phyloP scores from a whole-genome alignment of 2,113 vertebrate genomes.

The Ophthalmolycus amberensis region DNA sequence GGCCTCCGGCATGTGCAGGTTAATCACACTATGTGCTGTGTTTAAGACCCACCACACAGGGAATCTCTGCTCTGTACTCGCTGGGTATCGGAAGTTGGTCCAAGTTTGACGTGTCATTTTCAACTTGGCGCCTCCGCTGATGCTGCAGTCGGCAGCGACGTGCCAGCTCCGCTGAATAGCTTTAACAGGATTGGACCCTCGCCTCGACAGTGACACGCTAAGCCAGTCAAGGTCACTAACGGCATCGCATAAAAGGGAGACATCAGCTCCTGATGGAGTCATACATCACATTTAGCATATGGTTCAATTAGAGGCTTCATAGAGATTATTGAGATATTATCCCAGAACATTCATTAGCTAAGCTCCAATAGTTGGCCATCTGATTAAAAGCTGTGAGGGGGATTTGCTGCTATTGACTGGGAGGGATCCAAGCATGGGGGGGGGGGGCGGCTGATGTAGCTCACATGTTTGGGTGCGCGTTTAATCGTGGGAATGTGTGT shows the following conservation, averaged over 20 bases:
- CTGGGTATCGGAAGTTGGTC: conserved; percentile 27
- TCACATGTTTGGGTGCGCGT: conserved; percentile 16
- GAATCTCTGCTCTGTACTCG: conserved; percentile 19
- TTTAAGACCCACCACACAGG: conserved; percentile 4
- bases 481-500: conserved; percentile 29
- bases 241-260: conserved; percentile 65
- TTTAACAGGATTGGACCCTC: conserved; percentile 64
- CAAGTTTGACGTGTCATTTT: conserved; percentile 56
- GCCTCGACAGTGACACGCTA: conserved; percentile 54
- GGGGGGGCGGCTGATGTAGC: conserved; percentile 18
- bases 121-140: conserved; percentile 38
- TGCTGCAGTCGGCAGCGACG: conserved; percentile 40
- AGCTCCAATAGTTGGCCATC: conserved; percentile 73
- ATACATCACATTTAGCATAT: conserved; percentile 74
- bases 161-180: conserved; percentile 60
- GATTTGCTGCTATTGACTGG: conserved; percentile 69
- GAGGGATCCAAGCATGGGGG: conserved; percentile 62
- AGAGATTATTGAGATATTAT: conserved; percentile 80
- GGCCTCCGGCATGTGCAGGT: conserved; percentile 21
- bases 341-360: conserved; percentile 79
- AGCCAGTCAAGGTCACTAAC: conserved; percentile 73
- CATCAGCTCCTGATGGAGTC: conserved; percentile 71
- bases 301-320: conserved; percentile 77
- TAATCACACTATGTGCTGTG: conserved; percentile 33
- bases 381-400: conserved; percentile 73